Evolutionary conservation across 2,113 vertebrate genomes (phyloP).

Genomic region (Leptobrachium ailaonicum): DNA sequence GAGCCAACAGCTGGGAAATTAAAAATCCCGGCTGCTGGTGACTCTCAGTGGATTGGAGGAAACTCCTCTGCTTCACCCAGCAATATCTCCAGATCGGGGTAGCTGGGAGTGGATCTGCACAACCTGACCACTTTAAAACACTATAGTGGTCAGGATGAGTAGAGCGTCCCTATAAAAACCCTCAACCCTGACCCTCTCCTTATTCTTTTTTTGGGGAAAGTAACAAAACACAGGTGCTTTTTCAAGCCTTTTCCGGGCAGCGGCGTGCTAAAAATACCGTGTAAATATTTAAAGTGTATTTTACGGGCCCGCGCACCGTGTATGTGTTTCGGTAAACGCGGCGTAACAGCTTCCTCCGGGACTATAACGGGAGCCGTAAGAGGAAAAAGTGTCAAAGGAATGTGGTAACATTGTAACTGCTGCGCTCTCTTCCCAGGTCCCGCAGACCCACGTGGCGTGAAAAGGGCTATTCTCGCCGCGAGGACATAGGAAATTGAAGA

Average conservation of each 20-base stretch:
- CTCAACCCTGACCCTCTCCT: no score
- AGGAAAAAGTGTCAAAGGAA: slow-evolving; percentile 58
- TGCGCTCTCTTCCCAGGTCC: neutral
- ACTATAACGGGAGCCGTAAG: slow-evolving; percentile 48
- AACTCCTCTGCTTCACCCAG: no score
- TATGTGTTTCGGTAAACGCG: slow-evolving; percentile 14
- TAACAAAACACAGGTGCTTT: neutral
- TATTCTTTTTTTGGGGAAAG: neutral
- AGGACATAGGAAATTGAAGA: slow-evolving; percentile 38
- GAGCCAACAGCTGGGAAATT: no score
- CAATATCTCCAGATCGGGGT: no score
- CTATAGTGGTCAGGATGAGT: no score
- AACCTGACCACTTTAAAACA: no score
- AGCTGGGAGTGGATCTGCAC: no score
- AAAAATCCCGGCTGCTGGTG: no score
- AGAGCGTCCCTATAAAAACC: no score
- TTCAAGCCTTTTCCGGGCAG: slow-evolving; percentile 1
- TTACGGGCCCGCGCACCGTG: slow-evolving; percentile 12
- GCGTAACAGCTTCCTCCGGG: neutral
- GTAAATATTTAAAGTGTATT: slow-evolving; percentile 23
- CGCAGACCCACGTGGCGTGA: slow-evolving; percentile 53
- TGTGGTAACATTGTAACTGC: slow-evolving; percentile 54
- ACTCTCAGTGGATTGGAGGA: no score
- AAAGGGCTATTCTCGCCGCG: slow-evolving; percentile 60
- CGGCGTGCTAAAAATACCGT: slow-evolving; percentile 24